Conservation (phyloP, 2,888 invertebrate genomes). For the Invenusta paracnida region DNA sequence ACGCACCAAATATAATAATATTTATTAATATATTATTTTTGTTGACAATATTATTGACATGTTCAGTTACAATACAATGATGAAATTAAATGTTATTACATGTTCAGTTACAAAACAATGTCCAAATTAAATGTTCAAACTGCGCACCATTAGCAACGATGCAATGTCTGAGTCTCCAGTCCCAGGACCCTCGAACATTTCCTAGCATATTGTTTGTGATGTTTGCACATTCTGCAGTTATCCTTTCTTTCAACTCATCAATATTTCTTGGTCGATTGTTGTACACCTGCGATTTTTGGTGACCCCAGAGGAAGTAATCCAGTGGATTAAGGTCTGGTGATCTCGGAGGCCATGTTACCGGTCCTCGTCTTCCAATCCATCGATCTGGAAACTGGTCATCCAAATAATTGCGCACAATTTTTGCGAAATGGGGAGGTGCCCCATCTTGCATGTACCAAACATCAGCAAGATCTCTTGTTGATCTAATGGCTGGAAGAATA, state of each 20-base stretch:
- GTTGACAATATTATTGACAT: background rate
- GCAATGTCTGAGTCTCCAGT: slow-evolving; percentile 3
- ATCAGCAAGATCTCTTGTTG: background rate
- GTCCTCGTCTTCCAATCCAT: slow-evolving; percentile 36
- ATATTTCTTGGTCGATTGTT: slow-evolving; percentile 28
- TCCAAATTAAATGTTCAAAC: slow-evolving; percentile 30
- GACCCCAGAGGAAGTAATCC: slow-evolving; percentile 41
- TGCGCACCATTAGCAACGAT: slow-evolving; percentile 24
- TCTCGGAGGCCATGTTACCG: slow-evolving; percentile 35
- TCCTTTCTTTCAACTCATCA: slow-evolving; percentile 28
- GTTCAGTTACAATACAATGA: slow-evolving; percentile 23
- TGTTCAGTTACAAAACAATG: slow-evolving; percentile 29
- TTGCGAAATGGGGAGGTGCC: slow-evolving; percentile 34
- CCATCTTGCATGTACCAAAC: slow-evolving; percentile 38
- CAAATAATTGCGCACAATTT: slow-evolving; percentile 35
- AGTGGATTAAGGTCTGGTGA: slow-evolving; percentile 38
- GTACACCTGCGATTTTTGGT: slow-evolving; percentile 38
- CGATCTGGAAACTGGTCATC: slow-evolving; percentile 24
- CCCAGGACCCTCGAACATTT: slow-evolving; percentile 17
- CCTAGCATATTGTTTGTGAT: background rate
- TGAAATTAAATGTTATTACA: slow-evolving; percentile 28
- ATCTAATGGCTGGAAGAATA: slow-evolving; percentile 10
- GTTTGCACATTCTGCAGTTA: slow-evolving; percentile 24
- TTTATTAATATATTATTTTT: slow-evolving; percentile 29
- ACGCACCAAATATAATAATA: slow-evolving; percentile 27